Base-by-base conservation (phyloP, 2,888 invertebrate species). In the Lycocerus yunnanus region DNA sequence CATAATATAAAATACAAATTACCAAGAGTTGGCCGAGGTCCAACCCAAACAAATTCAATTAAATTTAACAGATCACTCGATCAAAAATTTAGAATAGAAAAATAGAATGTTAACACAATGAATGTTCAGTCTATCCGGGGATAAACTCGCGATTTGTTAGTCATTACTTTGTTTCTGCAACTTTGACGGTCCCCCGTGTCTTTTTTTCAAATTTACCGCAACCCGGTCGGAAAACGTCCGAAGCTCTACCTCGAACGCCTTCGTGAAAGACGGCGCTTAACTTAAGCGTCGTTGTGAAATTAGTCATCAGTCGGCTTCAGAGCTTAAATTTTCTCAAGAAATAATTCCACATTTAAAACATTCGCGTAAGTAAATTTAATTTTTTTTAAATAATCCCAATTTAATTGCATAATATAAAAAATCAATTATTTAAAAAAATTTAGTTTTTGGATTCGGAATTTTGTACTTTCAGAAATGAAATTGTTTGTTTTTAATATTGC, bases 221-320 rank as follows among this genome's bases (percentile, higher is more conserved):
- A 43, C 43, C n/a, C 2, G 0, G 5, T 6, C 43, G 13, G n/a
- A 43, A n/a, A 43, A 43, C 2, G 21, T n/a, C 1, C 43, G n/a
- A n/a, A 27, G n/a, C n/a, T 0, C n/a, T n/a, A 13, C 43, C n/a
- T 43, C 43, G 43, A 6, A 6, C 18, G 14, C 16, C 27, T 80
- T 80, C 81, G 67, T 14, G 67, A 71, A 27, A 80, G 82, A 82
- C 82, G 84, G 77, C 83, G 82, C 81, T 82, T 82, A 81, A 75
- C 81, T 79, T 78, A 78, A 82, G 79, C 84, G 83, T 82, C 78
- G 78, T 73, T 81, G 81, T 82, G 77, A 80, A 84, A 84, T 84
- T 84, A 85, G 85, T 85, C 84, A 85, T 82, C 83, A 80, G 81
- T 81, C 84, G 84, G 82, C 82, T 82, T 83, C 83, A 83, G 43